Base-by-base conservation (phyloP, 2,888 invertebrate genomes). In the Atethmia centrago region DNA sequence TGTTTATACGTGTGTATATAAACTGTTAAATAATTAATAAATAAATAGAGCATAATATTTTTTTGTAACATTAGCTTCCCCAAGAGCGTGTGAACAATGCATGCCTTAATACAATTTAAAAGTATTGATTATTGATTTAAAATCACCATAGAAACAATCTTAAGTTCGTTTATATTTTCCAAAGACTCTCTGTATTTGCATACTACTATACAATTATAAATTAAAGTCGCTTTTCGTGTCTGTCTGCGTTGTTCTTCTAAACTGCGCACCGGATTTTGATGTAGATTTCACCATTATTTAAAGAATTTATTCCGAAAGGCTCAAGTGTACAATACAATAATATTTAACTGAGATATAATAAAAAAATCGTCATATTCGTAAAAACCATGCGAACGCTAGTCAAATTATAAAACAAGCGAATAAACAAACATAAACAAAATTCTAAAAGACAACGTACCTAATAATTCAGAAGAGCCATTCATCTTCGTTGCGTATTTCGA, bases 401-500 rank as follows among this genome's bases (percentile, higher is more conserved):
- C 47, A 42, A 12, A 42, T 14, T 42, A 14, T 14, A 42, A 14
- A 45, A 14, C 42, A 12, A 21, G 7, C 25, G 8, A 53, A 25
- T 55, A 28, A 28, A 55, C 36, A 28, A 28, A 66, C 40, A 16
- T 68, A 63, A 62, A 63, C 51, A 71, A 63, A 56, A 58, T n/a
- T 49, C n/a, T 16, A 36, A 58, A 76, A 63, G 40, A 76, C 73
- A 62, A 58, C 40, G n/a, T 12, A n/a, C n/a, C 19, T 49, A 62
- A 67, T 53, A 36, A 74, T 64, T 67, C 19, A 16, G 14, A 53
- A 49, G 9, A 63, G 5, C 31, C 51, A 67, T 74, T 55, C 63
- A 40, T 79, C 63, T 67, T 67, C 58, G 51, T 67, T 55, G 51
- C 19, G 47, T 47, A 47, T 62, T 56, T 14, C 19, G 28, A 66